Evolutionary conservation across 2,113 vertebrate genomes (phyloP), one percentile per base, ranked within the genome.

Genomic region (Salminus brasiliensis): DNA sequence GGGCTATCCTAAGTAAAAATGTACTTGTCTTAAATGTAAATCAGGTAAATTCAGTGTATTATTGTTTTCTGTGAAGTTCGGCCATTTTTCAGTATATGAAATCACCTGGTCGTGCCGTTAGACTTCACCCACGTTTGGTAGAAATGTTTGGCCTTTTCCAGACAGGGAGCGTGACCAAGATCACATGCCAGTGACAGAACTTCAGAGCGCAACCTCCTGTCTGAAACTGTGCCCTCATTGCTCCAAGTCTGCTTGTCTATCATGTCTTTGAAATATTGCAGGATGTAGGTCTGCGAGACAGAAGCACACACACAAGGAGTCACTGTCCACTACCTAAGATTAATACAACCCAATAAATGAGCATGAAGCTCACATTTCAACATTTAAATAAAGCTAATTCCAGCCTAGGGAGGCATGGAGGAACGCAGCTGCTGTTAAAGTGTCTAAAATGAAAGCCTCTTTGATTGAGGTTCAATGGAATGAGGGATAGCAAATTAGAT

Each of bases 191-290:
- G 85, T 10, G 91, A 91, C 63, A 94, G 78, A 82, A 94, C 70
- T 59, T 90, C 81, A 59, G 93, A 90, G 81, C 93, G 92, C 69
- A 94, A 85, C 39, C 88, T 85, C 12, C 92, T 85, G 74, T 93
- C 91, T 23, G 92, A 93, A 57, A 91, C 87, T 13, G 92, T 88
- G 52, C 93, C 93, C 0, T 70, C 75, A 39, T 93, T 90, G 0
- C 76, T 92, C 93, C 93, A 94, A 0, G 89, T 89, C 88, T 94
- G 93, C 72, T 85, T 87, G 85, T 93, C 88, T 34, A 94, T 92
- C 73, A 94, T 74, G 0, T 67, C 79, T 53, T 83, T 85, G 87
- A 93, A 94, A 83, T 92, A 94, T 15, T 47, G 79, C 66, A 93
- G 87, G 30, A 94, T 93, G 88, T 92, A 91, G 30, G 16, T 84